Evolutionary conservation across 2,888 invertebrate genomes (phyloP).

Genomic region (Trichogramma evanescens): DNA sequence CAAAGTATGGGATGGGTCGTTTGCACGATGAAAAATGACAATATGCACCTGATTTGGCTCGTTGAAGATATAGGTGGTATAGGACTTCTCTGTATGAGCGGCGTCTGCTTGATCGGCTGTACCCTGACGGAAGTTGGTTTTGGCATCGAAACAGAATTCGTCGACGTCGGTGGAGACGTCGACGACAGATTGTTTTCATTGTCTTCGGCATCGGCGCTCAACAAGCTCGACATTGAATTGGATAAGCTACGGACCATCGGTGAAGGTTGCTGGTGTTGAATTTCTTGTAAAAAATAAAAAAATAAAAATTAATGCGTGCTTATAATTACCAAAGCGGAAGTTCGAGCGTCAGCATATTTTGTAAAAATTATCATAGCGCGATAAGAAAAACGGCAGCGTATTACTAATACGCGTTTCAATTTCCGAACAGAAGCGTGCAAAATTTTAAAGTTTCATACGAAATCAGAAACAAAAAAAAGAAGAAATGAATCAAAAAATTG

Average conservation of each 20-base stretch:
- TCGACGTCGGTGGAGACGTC: slow-evolving; percentile 27
- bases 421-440: not conserved
- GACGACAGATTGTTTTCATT: slow-evolving; percentile 32
- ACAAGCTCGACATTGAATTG: slow-evolving; percentile 41
- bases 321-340: too few relatives aligned
- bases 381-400: too few relatives aligned
- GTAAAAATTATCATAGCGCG: too few relatives aligned
- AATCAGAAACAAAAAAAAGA: not conserved
- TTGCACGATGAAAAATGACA: not conserved
- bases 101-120: slow-evolving; percentile 42
- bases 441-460: not conserved
- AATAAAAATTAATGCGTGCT: not conserved
- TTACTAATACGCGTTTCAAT: not conserved
- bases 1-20: too few relatives aligned
- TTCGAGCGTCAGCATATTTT: too few relatives aligned
- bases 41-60: slow-evolving; percentile 36
- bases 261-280: slow-evolving; percentile 39
- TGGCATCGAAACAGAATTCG: slow-evolving; percentile 37
- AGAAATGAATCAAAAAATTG: too few relatives aligned
- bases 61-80: slow-evolving; percentile 41
- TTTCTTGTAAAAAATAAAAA: not conserved
- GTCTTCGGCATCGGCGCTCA: slow-evolving; percentile 30
- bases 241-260: slow-evolving; percentile 48
- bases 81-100: slow-evolving; percentile 39
- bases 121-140: slow-evolving; percentile 37